Evolutionary conservation across 1,140 invertebrate genomes (phyloP).

Genomic region (Nasonia vitripennis): DNA sequence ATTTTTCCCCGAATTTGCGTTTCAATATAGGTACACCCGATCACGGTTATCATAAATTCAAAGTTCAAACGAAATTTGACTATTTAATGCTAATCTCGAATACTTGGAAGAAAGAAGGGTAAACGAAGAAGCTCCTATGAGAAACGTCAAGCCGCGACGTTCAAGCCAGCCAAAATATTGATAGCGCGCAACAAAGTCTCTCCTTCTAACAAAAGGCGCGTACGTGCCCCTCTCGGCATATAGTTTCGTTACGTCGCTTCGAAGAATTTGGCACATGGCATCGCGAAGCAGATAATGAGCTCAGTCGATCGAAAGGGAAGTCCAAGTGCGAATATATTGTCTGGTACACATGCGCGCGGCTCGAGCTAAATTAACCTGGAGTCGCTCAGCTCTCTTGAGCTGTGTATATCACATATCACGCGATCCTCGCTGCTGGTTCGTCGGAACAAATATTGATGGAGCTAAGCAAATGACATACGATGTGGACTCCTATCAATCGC

Average conservation of each 20-base stretch:
- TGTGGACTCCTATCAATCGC: too few relatives aligned
- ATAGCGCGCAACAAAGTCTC: neutral
- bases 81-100: too few relatives aligned
- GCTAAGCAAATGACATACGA: neutral
- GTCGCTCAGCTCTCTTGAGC: neutral
- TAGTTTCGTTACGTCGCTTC: neutral
- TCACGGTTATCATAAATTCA: too few relatives aligned
- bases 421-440: neutral
- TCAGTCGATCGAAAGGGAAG: neutral
- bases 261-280: neutral
- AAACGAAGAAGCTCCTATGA: too few relatives aligned
- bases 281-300: neutral
- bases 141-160: too few relatives aligned
- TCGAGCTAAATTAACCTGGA: neutral
- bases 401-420: neutral
- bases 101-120: too few relatives aligned
- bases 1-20: too few relatives aligned
- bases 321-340: neutral
- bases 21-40: too few relatives aligned
- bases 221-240: neutral
- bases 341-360: neutral
- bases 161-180: neutral
- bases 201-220: neutral
- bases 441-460: neutral
- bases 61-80: too few relatives aligned